Evolutionary conservation across 2,888 invertebrate genomes (phyloP).

Genomic region (Allolobophora icterica): DNA sequence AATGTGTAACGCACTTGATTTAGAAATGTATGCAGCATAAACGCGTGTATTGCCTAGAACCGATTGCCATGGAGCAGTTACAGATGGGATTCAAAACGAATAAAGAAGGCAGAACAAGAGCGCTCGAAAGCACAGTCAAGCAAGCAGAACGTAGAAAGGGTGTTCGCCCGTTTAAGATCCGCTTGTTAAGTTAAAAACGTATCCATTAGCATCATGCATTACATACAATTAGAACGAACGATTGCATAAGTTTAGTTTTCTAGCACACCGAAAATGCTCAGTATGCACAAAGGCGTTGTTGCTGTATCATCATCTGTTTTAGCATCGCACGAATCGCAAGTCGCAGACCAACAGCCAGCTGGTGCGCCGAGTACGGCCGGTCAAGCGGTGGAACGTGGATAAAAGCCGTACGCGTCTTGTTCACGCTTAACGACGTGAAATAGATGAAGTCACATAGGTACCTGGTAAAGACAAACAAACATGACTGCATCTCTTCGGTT

Average conservation of each 20-base stretch:
- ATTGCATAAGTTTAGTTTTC: neutral
- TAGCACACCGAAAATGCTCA: neutral
- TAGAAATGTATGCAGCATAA: neutral
- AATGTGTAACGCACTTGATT: neutral
- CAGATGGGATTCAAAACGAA: neutral
- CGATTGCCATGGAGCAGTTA: neutral
- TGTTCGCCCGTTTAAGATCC: neutral
- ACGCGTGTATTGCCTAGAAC: neutral
- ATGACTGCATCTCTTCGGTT: neutral
- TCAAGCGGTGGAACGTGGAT: conserved; percentile 79
- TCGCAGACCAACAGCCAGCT: conserved; percentile 71
- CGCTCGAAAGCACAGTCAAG: neutral
- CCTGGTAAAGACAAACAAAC: conserved; percentile 60
- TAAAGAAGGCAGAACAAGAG: neutral
- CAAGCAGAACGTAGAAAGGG: neutral
- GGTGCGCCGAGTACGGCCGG: conserved; percentile 70
- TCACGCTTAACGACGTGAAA: conserved; percentile 76
- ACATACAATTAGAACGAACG: neutral
- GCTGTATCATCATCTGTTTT: conserved; percentile 50
- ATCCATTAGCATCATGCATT: neutral
- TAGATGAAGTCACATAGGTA: conserved; percentile 84
- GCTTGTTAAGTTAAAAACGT: neutral
- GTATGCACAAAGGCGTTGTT: neutral
- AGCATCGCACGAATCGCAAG: conserved; percentile 61
- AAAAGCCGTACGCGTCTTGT: conserved; percentile 73